Percentiles rank a stretch among this genome's conserved stretches.
Conservation (phyloP, 2,113 vertebrate genomes). For the Vanacampus margaritifer region DNA sequence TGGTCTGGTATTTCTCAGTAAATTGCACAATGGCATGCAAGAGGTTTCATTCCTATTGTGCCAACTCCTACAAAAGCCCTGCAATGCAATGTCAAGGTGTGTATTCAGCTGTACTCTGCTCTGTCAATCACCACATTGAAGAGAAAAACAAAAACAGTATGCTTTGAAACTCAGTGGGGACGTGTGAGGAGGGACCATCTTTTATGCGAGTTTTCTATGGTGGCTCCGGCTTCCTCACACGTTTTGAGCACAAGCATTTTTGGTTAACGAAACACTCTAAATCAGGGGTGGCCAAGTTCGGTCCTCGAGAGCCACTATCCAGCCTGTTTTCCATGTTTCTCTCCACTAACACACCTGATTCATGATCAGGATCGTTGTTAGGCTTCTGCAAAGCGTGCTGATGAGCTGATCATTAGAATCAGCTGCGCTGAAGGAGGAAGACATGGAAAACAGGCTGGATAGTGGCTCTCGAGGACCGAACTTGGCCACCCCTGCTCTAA, state of each 20-base stretch:
- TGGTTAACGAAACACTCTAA: not conserved
- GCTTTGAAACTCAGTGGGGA: slow-evolving; percentile 14
- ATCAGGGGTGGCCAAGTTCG: too few species aligned
- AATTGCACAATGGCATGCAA: slow-evolving; percentile 3
- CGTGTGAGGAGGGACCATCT: not conserved
- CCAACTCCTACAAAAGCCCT: not conserved
- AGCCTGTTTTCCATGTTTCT: too few species aligned
- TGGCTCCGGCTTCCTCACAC: not conserved
- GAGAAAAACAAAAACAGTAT: not conserved
- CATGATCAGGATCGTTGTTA: too few species aligned
- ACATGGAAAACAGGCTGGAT: too few species aligned
- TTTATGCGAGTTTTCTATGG: not conserved
- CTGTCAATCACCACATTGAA: slow-evolving; percentile 1
- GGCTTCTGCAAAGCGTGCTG: too few species aligned
- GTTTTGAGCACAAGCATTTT: not conserved
- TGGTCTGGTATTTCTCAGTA: slow-evolving; percentile 17
- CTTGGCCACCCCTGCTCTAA: too few species aligned
- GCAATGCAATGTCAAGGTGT: slow-evolving; percentile 8
- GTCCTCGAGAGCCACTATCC: too few species aligned
- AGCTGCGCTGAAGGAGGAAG: too few species aligned
- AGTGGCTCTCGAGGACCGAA: too few species aligned
- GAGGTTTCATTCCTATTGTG: slow-evolving; percentile 1
- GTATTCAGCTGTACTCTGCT: not conserved
- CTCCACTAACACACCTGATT: too few species aligned
- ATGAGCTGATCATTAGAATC: too few species aligned